Conservation (phyloP, 2,797 vertebrate species). For the Semotilus atromaculatus region DNA sequence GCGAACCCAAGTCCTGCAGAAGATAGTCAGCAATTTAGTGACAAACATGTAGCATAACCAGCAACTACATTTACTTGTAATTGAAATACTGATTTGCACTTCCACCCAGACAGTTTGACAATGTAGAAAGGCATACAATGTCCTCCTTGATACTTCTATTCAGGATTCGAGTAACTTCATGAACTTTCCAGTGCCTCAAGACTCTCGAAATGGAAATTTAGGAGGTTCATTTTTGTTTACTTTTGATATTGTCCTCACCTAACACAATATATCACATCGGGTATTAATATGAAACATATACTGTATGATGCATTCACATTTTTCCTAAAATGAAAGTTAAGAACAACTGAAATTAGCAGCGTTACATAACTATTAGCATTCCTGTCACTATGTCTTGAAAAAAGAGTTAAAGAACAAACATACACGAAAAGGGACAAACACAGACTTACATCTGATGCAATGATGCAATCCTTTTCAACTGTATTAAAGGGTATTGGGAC, state of each 20-base stretch:
- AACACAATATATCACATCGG: background rate
- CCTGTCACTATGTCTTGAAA: background rate
- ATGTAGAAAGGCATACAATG: background rate
- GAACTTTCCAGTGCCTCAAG: conserved; percentile 7
- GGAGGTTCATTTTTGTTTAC: conserved; percentile 9
- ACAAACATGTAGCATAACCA: conserved; percentile 60
- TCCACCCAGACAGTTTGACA: background rate
- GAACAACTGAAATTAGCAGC: conserved; percentile 8
- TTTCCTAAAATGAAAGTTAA: background rate
- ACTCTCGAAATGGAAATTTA: background rate
- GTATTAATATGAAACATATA: background rate
- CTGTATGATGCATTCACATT: background rate
- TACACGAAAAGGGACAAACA: background rate
- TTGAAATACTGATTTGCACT: background rate
- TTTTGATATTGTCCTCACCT: background rate
- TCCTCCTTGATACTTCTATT: background rate
- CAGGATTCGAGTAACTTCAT: background rate
- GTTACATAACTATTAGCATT: background rate
- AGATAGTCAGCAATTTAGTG: conserved; percentile 72
- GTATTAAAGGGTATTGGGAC: background rate
- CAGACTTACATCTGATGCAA: background rate
- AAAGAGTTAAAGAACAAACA: conserved; percentile 20
- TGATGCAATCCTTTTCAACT: background rate
- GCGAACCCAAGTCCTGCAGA: conserved; percentile 73
- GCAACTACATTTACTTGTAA: background rate